Base-by-base conservation (phyloP, 2,797 vertebrate species). In the Monodelphis domestica region DNA sequence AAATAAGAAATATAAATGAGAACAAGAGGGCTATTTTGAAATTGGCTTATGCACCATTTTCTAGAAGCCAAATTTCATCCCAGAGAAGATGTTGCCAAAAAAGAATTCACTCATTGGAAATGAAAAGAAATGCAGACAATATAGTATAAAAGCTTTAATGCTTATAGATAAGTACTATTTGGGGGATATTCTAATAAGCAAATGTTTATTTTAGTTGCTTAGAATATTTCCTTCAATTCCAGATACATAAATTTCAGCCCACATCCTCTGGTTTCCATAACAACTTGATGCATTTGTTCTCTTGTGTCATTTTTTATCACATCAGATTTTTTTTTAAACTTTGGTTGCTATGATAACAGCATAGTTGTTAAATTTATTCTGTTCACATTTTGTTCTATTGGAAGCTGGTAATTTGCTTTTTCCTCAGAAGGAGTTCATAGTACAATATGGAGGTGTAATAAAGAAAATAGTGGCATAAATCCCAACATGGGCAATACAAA, bases 181-280 rank as follows among this genome's bases (percentile, higher is more conserved):
- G 87, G 92, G 84, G 96, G 93, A 45, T 96, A 97, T 97, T 97
- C 97, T 98, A 98, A 98, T 98, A 98, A 98, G 95, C 95, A 98
- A 97, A 98, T 98, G 96, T 97, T 98, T 98, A 97, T 97, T 98
- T 98, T 98, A 97, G 96, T 97, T 98, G 97, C 96, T 97, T 70
- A 95, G 95, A 97, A 97, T 94, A 96, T 95, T 94, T 94, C 96
- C 70, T 96, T 97, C 91, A 56, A 95, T 98, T 98, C 97, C 97
- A 93, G 95, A 97, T 97, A 98, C 97, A 98, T 98, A 98, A 97
- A 98, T 98, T 98, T 95, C 98, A 98, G 96, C 98, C 98, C 97
- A 98, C 97, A n/a, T 97, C 97, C 97, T 92, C 97, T 91, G 93
- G 98, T 98, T 98, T 96, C 98, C 98, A 98, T 98, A 98, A 98